phyloP scores from a whole-genome alignment of 2,113 vertebrate species.

The Irena cyanogastra region DNA sequence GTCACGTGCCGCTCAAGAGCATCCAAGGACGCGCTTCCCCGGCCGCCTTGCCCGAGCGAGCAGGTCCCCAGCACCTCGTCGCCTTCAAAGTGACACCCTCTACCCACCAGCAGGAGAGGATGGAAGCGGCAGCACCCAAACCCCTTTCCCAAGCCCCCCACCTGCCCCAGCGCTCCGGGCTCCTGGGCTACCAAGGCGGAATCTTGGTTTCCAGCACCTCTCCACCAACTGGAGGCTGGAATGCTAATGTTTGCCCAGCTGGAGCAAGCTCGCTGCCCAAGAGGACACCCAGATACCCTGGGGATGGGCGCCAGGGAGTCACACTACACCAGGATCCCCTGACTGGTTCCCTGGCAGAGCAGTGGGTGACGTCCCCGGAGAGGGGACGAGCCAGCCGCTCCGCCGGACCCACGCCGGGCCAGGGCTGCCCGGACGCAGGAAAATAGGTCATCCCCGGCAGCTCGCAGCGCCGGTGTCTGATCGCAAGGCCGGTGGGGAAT shows the following conservation, averaged over 20 bases:
- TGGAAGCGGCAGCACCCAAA: background rate
- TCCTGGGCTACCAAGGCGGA: background rate
- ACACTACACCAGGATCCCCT: fast-evolving
- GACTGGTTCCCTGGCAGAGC: background rate
- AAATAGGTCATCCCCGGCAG: slow-evolving; percentile 73
- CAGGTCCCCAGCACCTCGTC: background rate
- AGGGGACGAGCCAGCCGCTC: background rate
- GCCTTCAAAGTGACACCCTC: background rate
- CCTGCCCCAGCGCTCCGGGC: background rate
- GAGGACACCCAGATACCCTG: background rate
- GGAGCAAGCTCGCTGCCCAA: background rate
- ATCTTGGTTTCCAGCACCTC: background rate
- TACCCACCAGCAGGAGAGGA: background rate
- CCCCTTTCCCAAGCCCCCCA: background rate
- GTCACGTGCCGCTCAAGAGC: slow-evolving; percentile 45
- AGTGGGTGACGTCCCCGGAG: background rate
- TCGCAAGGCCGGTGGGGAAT: slow-evolving; percentile 29
- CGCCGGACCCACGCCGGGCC: background rate
- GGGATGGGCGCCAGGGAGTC: background rate
- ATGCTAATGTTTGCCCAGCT: background rate
- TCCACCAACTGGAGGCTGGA: background rate
- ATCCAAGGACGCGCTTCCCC: slow-evolving; percentile 31
- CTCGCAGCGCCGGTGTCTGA: slow-evolving; percentile 28
- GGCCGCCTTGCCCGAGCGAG: background rate
- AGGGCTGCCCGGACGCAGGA: background rate